Evolutionary conservation across 2,113 vertebrate species (phyloP).

Genomic region (Galemys pyrenaicus): DNA sequence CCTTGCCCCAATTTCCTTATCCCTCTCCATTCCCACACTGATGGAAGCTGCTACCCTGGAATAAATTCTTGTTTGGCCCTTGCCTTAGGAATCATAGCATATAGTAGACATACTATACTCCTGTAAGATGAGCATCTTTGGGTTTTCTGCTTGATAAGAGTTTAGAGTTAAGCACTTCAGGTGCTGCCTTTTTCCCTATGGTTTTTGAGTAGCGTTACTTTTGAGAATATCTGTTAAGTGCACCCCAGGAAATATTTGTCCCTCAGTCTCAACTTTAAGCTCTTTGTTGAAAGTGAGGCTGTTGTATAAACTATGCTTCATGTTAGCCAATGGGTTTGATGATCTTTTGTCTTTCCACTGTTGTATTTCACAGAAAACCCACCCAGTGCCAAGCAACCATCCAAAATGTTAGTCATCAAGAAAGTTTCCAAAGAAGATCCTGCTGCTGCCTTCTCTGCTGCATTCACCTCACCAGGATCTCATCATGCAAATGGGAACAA

Average conservation of each 20-base stretch:
- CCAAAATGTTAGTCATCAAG: constrained; percentile 99
- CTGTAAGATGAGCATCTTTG: background rate
- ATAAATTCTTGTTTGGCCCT: constrained; percentile 22
- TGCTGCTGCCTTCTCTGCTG: constrained; percentile 95
- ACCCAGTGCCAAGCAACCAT: constrained; percentile 98
- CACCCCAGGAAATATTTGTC: constrained; percentile 23
- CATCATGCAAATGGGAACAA: constrained; percentile 95
- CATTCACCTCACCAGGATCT: constrained; percentile 93
- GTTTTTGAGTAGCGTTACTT: constrained; percentile 8
- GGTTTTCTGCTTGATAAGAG: background rate
- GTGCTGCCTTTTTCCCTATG: background rate
- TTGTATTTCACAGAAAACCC: constrained; percentile 92
- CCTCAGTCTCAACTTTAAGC: background rate
- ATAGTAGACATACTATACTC: background rate
- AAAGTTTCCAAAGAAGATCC: constrained; percentile 99
- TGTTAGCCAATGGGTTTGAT: constrained; percentile 30
- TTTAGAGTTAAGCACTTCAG: constrained; percentile 19
- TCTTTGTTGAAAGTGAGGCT: constrained; percentile 11
- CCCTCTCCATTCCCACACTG: background rate
- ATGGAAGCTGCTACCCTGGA: background rate
- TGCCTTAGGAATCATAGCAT: background rate
- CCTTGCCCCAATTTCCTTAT: background rate
- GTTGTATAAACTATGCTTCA: background rate
- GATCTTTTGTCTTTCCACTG: constrained; percentile 35
- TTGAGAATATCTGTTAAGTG: constrained; percentile 17